These are phyloP conservation scores for Parasteatoda tepidariorum DNA, from an alignment of 1,140 invertebrate genomes.

Conservation along the genomic window DNA sequence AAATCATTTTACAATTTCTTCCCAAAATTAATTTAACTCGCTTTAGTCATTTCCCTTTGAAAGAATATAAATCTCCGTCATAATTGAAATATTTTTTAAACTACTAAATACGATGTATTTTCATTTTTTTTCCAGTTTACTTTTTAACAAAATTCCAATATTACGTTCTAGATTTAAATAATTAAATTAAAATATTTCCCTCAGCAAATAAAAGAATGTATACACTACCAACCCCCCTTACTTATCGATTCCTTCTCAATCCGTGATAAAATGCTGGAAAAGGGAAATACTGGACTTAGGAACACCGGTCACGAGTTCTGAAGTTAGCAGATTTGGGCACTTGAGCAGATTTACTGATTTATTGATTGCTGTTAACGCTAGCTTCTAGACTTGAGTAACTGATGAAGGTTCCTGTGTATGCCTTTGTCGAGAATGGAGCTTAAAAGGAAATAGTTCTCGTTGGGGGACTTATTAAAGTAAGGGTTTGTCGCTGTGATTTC, in stretches of 20 bases:
- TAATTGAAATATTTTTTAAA: background rate
- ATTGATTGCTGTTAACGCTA: constrained; percentile 51
- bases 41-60: no score
- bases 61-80: no score
- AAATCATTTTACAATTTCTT: no score
- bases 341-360: constrained; percentile 45
- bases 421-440: constrained; percentile 28
- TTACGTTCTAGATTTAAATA: background rate
- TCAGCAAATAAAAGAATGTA: no score
- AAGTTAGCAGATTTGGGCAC: constrained; percentile 54
- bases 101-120: background rate
- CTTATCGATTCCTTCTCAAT: constrained; percentile 21
- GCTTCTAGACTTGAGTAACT: constrained; percentile 30
- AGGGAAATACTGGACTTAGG: constrained; percentile 9
- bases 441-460: constrained; percentile 7
- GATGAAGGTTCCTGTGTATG: constrained; percentile 32
- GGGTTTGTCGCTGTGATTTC: no score
- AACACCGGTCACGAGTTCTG: constrained; percentile 42
- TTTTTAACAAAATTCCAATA: background rate
- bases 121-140: background rate
- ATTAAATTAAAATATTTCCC: no score
- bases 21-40: no score
- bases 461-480: no score
- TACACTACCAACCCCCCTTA: no score
- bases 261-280: constrained; percentile 29